These are phyloP conservation scores for Dorcus hopei DNA, from an alignment of 2,888 invertebrate species.

Conservation along the genomic window DNA sequence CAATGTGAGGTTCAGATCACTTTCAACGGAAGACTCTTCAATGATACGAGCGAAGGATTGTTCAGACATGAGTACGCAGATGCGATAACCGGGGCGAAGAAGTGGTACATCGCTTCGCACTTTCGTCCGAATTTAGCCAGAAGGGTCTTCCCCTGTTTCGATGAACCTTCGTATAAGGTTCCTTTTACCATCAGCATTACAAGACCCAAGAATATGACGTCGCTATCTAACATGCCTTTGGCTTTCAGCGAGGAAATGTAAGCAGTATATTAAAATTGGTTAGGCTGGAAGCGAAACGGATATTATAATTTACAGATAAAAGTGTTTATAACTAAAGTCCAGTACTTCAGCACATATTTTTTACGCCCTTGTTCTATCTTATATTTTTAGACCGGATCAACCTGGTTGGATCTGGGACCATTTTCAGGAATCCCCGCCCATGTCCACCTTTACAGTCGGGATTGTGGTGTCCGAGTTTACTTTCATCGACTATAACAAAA, in stretches of 20 bases:
- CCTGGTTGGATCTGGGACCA: conserved; percentile 64
- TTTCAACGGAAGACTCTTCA: conserved; percentile 65
- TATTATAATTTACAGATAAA: background rate
- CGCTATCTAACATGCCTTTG: conserved; percentile 65
- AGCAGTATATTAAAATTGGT: conserved; percentile 37
- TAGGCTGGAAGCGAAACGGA: background rate
- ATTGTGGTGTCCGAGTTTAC: conserved; percentile 67
- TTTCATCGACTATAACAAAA: conserved; percentile 25
- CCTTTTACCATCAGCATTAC: conserved; percentile 64
- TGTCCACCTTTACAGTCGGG: conserved; percentile 74
- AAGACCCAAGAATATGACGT: conserved; percentile 57
- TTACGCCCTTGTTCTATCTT: background rate
- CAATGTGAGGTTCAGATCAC: conserved; percentile 62
- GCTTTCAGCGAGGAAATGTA: conserved; percentile 60
- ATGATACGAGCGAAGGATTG: conserved; percentile 63
- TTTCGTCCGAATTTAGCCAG: conserved; percentile 71
- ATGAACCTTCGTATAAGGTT: conserved; percentile 74
- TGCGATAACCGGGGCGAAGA: conserved; percentile 39
- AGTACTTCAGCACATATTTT: too few species aligned
- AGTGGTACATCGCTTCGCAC: conserved; percentile 64
- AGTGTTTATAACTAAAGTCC: too few species aligned
- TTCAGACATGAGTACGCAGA: conserved; percentile 65
- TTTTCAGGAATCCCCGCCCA: conserved; percentile 69
- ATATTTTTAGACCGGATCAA: conserved; percentile 51
- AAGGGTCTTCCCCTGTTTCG: conserved; percentile 78